Evolutionary conservation across 2,113 vertebrate genomes (phyloP), one percentile per base, ranked within the genome.

Genomic region (Empidonax traillii): DNA sequence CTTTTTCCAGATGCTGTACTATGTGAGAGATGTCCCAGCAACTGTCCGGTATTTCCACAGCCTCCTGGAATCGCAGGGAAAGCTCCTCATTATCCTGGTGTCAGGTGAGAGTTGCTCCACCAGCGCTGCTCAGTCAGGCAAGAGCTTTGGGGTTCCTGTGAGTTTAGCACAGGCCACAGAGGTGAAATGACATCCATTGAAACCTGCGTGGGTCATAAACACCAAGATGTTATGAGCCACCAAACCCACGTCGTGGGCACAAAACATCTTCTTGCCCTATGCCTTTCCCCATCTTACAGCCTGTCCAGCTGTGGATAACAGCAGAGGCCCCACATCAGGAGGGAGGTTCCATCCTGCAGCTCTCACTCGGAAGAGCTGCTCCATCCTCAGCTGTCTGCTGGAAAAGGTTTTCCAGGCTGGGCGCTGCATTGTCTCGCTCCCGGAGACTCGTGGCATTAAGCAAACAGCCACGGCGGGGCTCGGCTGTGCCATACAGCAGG

Each of bases 1-100:
- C 46, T 87, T 41, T 79, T 90, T 91, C 58, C 89, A 98, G 98
- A 94, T 98, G 98, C 98, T 99, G 81, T 99, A 99, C 89, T 99
- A 99, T 49, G 99, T 98, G 79, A 97, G 98, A 90, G 98, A 99
- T 55, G 83, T 98, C 43, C 97, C 93, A 55, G 98, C 97, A 1
- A 99, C 98, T 14, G 30, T 99, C 89, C 96, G 15, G 27, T 99
- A 99, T 88, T 99, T 99, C 96, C 98, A 97, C 51, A 98, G 98
- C 83, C 98, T 99, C 55, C 96, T 99, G 85, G 95, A 97, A 67
- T 77, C 97, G 0, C 98, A 98, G 66, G 99, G 95, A 3, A 99
- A 99, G 93, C 98, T 99, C 61, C 96, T 99, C 33, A 98, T 99
- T 95, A 98, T 99, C 94, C 44, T 99, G 53, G 98, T 98, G n/a